Conservation (phyloP, 2,888 invertebrate genomes). For the Lobophora halterata region DNA sequence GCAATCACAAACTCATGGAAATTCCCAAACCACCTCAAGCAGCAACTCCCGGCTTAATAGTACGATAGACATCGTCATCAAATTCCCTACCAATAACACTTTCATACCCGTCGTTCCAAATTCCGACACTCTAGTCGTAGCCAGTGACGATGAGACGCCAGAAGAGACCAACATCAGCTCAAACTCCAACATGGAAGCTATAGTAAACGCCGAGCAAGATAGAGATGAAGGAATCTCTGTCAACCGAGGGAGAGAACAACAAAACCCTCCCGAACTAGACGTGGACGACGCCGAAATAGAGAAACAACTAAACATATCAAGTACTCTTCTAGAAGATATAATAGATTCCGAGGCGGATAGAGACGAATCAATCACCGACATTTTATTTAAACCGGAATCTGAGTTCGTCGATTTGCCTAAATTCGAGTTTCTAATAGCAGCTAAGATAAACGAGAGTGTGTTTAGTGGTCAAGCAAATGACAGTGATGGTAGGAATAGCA, state of each 20-base stretch:
- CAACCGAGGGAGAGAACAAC: conserved; percentile 48
- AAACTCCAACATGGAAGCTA: conserved; percentile 60
- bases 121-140: conserved; percentile 68
- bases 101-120: conserved; percentile 66
- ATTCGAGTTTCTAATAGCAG: conserved; percentile 71
- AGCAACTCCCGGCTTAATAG: too few species aligned
- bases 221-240: conserved; percentile 62
- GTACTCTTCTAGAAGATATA: conserved; percentile 67
- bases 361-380: conserved; percentile 71
- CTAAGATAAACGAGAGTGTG: conserved; percentile 63
- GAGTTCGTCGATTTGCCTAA: conserved; percentile 61
- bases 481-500: conserved; percentile 54
- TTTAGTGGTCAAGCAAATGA: conserved; percentile 47
- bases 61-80: conserved; percentile 48
- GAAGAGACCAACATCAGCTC: conserved; percentile 60
- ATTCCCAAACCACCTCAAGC: too few species aligned
- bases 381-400: conserved; percentile 61
- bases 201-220: conserved; percentile 65
- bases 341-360: conserved; percentile 73
- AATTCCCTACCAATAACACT: conserved; percentile 55
- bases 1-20: too few species aligned
- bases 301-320: conserved; percentile 69
- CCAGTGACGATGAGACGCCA: conserved; percentile 49
- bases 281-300: conserved; percentile 54
- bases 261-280: conserved; percentile 40